Evolutionary conservation across 2,888 invertebrate genomes (phyloP), one percentile per base, ranked within the genome.

Genomic region (Brenthis hecate): DNA sequence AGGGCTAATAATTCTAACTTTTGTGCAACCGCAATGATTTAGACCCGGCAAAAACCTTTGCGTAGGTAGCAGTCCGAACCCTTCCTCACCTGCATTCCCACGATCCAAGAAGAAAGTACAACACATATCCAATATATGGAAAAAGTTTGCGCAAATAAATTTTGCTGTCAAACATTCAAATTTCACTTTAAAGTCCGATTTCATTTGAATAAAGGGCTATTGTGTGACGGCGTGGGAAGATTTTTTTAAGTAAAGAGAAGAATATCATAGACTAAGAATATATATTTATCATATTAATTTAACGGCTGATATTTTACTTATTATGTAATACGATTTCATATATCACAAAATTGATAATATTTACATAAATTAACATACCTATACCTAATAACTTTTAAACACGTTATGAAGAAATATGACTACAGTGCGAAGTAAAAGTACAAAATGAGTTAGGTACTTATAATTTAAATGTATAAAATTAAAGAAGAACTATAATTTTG

Each of bases 51-150:
- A 88, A 87, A 86, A 84, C 53, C 80, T 72, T 61, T 75, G 78
- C 76, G 80, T 79, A 78, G 80, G 82, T 78, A 82, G 85, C 88
- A 88, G 89, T 89, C 89, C 80, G 84, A 91, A 90, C 92, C 91
- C 91, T 91, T 91, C 89, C 86, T 80, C 92, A 92, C 92, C 90
- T 92, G 92, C 92, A 85, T 92, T 91, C 92, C 92, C 92, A 92
- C 92, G 92, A 84, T 85, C 76, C 51, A 75, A 72, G 78, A 88
- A 91, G 92, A 92, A 92, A 92, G 92, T 91, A 81, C 81, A 82
- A 79, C 81, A 81, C 80, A 80, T 77, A 81, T 80, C 66, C 74
- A 71, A 71, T 63, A 56, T 68, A 73, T 73, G 72, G 76, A 86
- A 87, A 88, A 91, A 89, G 86, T 65, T 81, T 91, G 91, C 88